Conservation (phyloP, 2,797 vertebrate genomes). For the Glyptemys insculpta region DNA sequence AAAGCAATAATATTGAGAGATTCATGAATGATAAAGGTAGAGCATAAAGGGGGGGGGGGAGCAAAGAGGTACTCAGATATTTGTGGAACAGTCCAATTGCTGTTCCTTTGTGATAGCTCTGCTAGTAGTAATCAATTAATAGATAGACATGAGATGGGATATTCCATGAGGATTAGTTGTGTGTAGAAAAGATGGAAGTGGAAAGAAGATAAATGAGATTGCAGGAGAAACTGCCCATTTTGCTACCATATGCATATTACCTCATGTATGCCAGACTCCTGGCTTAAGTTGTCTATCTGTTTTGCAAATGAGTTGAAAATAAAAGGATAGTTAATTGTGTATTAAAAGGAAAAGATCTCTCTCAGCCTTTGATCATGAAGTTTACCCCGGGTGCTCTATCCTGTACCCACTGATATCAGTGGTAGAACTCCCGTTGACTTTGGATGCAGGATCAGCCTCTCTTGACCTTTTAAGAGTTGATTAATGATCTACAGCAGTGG, state of each 20-base stretch:
- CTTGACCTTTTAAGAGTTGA: not conserved
- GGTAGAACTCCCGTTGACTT: not conserved
- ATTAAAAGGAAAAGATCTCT: not conserved
- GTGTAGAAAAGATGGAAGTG: not conserved
- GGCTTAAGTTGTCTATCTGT: not conserved
- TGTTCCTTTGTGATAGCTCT: constrained; percentile 9
- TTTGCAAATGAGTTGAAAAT: not conserved
- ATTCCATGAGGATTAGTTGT: not conserved
- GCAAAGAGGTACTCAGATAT: not conserved
- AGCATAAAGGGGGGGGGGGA: not conserved
- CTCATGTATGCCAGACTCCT: not conserved
- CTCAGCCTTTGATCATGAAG: not conserved
- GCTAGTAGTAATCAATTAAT: not conserved
- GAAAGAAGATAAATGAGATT: not conserved
- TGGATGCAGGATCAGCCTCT: not conserved
- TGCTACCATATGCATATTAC: not conserved
- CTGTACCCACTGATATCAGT: not conserved
- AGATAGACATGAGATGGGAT: not conserved
- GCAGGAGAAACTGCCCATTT: not conserved
- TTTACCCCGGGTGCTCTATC: not conserved
- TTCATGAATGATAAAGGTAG: not conserved
- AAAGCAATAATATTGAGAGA: not conserved
- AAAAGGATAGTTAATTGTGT: not conserved
- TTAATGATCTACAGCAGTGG: not conserved
- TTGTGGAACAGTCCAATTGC: not conserved